These are phyloP conservation scores for Oreochromis grahami DNA, from an alignment of 2,797 vertebrate genomes.

Conservation along the genomic window DNA sequence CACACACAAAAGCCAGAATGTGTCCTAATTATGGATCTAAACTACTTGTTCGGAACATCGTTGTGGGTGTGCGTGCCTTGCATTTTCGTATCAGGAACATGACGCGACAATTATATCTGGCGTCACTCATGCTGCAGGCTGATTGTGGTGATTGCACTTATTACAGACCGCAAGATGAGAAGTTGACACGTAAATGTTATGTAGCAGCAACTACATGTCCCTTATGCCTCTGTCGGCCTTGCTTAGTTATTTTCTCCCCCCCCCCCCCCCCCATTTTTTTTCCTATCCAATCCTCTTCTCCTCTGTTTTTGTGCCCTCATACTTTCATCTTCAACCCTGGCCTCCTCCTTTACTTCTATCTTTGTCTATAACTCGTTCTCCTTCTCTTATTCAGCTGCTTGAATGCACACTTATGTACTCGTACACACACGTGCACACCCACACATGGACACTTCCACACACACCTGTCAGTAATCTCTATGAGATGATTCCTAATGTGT, in stretches of 20 bases:
- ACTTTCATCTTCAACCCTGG: slow-evolving; percentile 15
- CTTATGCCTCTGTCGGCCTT: neutral
- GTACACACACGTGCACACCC: slow-evolving; percentile 20
- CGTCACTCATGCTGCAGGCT: slow-evolving; percentile 48
- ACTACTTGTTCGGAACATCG: slow-evolving; percentile 1
- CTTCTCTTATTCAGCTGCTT: slow-evolving; percentile 58
- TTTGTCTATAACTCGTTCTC: slow-evolving; percentile 47
- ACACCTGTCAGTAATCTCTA: slow-evolving; percentile 73
- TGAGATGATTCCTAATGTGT: slow-evolving; percentile 75
- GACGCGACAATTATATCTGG: slow-evolving; percentile 55
- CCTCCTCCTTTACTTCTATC: slow-evolving; percentile 21
- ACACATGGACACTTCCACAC: slow-evolving; percentile 33
- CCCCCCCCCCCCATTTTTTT: neutral
- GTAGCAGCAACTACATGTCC: slow-evolving; percentile 28
- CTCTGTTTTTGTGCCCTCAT: slow-evolving; percentile 8
- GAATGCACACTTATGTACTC: slow-evolving; percentile 9
- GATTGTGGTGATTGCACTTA: slow-evolving; percentile 57
- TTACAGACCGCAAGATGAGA: slow-evolving; percentile 52
- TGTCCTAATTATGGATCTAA: slow-evolving; percentile 12
- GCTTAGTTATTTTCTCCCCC: slow-evolving; percentile 1
- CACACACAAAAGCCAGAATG: slow-evolving; percentile 5
- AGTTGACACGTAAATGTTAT: slow-evolving; percentile 29
- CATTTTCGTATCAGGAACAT: slow-evolving; percentile 44
- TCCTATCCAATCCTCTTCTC: neutral
- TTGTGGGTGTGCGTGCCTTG: slow-evolving; percentile 25